These are phyloP conservation scores for Clinocottus analis DNA, from an alignment of 2,113 vertebrate genomes.

Conservation along the genomic window DNA sequence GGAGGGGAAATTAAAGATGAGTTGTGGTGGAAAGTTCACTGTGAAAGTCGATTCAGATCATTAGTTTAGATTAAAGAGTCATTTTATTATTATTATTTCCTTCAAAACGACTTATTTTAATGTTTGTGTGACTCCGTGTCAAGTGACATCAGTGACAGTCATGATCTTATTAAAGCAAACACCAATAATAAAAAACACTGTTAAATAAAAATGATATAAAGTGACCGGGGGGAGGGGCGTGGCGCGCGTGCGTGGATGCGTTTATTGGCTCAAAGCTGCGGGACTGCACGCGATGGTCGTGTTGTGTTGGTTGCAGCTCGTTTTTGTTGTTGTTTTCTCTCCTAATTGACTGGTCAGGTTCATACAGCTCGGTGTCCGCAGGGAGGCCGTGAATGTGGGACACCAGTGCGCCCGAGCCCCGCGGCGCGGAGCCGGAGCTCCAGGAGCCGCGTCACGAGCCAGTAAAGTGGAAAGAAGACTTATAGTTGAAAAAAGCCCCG, in stretches of 20 bases:
- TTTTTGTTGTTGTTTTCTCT: conserved; percentile 52
- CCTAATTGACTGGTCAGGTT: conserved; percentile 63
- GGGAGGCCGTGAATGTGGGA: conserved; percentile 55
- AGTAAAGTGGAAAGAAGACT: no score
- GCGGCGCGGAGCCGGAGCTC: conserved; percentile 26
- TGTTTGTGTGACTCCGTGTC: background rate
- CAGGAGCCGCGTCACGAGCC: conserved; percentile 11
- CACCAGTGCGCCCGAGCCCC: conserved; percentile 30
- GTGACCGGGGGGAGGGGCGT: background rate
- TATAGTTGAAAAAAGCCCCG: no score
- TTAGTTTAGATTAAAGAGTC: background rate
- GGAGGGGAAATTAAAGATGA: background rate
- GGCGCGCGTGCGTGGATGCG: conserved; percentile 15
- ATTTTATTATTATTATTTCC: background rate
- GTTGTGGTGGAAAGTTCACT: background rate
- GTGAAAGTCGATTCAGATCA: background rate
- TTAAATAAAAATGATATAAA: background rate
- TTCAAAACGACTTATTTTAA: background rate
- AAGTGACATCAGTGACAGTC: background rate
- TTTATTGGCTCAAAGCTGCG: conserved; percentile 27
- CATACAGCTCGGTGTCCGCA: conserved; percentile 31
- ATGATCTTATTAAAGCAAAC: background rate
- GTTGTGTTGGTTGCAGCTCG: conserved; percentile 42
- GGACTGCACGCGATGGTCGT: conserved; percentile 42
- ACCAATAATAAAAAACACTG: no score